A percentile compares a stretch with the other conserved stretches of the same genome.
These are phyloP conservation scores for Sebastes baramenuke DNA, from an alignment of 2,797 vertebrate species.

Conservation along the genomic window DNA sequence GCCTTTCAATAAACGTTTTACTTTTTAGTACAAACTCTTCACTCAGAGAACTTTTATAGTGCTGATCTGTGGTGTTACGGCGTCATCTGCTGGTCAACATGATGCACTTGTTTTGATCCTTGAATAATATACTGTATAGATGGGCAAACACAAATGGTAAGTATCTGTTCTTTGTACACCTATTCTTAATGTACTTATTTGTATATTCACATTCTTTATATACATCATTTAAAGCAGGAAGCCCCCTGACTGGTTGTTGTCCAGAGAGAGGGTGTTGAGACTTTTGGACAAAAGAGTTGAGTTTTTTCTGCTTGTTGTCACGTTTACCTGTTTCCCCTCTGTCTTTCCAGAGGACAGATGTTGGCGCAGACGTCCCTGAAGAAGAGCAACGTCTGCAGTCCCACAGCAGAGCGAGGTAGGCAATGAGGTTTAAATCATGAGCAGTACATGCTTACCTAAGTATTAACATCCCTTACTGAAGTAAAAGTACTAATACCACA, in stretches of 20 bases:
- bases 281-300: background rate
- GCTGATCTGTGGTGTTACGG: background rate
- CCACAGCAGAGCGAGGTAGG: background rate
- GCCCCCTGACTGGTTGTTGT: background rate
- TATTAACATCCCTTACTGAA: background rate
- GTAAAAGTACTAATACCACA: background rate
- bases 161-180: background rate
- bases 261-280: background rate
- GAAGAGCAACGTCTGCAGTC: too few species aligned
- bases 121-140: background rate
- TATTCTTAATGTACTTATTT: background rate
- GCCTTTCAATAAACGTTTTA: background rate
- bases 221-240: background rate
- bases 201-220: background rate
- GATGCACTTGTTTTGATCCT: background rate
- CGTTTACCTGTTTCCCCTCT: background rate
- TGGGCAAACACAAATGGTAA: background rate
- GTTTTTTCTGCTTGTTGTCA: background rate
- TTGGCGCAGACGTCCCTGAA: background rate
- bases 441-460: too few species aligned
- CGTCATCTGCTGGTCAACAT: conserved; percentile 8
- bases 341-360: background rate
- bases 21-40: background rate
- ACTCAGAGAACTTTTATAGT: background rate
- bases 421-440: background rate